Conservation (phyloP, 2,888 invertebrate genomes). For the Ditula angustiorana region DNA sequence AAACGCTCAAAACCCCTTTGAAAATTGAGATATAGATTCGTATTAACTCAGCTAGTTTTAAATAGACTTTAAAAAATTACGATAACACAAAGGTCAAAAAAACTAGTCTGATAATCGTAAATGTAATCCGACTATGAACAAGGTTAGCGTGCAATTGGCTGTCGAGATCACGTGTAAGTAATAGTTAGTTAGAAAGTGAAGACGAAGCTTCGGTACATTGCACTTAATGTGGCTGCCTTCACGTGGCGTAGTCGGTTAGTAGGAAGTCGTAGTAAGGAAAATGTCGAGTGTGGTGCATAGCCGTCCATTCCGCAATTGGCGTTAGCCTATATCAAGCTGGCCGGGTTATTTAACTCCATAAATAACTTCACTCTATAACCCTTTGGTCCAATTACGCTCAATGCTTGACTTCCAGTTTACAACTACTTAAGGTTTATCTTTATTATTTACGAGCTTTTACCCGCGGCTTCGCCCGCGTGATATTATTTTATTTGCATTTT, state of each 20-base stretch:
- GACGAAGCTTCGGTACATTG: conserved; percentile 40
- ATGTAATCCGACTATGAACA: conserved; percentile 9
- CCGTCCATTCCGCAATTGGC: conserved; percentile 42
- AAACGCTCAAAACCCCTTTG: too few relatives aligned
- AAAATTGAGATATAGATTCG: too few relatives aligned
- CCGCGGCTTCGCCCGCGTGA: too few relatives aligned
- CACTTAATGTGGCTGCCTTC: conserved; percentile 32
- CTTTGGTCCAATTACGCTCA: not conserved
- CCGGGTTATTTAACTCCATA: conserved; percentile 9
- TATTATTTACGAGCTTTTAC: not conserved
- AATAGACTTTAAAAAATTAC: not conserved
- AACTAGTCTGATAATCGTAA: conserved; percentile 4
- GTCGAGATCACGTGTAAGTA: conserved; percentile 34
- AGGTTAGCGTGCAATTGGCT: conserved; percentile 29
- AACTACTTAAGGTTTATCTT: not conserved
- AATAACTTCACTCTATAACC: conserved; percentile 16
- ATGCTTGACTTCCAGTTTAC: conserved; percentile 1
- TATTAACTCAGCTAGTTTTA: too few relatives aligned
- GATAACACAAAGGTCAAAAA: not conserved
- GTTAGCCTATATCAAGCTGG: conserved; percentile 39
- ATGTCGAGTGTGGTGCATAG: conserved; percentile 39
- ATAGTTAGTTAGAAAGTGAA: conserved; percentile 42
- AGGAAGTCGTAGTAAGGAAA: conserved; percentile 52
- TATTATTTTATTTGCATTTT: too few relatives aligned
- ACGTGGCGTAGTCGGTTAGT: conserved; percentile 16